phyloP scores from a whole-genome alignment of 2,797 vertebrate species.

The Mus caroli region DNA sequence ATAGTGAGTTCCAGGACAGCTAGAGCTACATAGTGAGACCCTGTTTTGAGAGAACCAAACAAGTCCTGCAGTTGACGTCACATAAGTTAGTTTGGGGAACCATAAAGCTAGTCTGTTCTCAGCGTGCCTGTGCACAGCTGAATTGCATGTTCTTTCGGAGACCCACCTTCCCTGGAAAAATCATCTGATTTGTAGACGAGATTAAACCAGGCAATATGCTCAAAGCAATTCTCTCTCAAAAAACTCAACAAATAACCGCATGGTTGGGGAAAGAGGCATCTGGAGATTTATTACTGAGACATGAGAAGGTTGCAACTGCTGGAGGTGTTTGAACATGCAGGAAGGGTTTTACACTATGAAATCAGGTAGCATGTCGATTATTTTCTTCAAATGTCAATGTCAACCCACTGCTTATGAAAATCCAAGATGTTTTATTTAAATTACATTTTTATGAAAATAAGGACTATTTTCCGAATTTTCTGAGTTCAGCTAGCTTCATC shows the following conservation, averaged over 20 bases:
- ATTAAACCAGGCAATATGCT: neutral
- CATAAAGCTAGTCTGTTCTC: neutral
- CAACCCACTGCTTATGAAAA: neutral
- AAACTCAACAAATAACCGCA: neutral
- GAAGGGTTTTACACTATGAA: neutral
- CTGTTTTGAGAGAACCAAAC: neutral
- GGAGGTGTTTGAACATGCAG: neutral
- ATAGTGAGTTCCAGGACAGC: neutral
- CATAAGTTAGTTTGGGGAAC: neutral
- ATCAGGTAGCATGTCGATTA: neutral
- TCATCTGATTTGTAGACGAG: neutral
- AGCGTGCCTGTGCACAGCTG: neutral
- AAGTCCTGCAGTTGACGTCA: neutral
- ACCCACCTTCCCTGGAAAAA: neutral
- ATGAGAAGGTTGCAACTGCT: neutral
- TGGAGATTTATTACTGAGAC: neutral
- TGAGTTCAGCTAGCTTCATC: neutral
- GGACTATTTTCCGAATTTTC: neutral
- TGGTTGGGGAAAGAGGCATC: neutral
- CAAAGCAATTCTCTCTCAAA: neutral
- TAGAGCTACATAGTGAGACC: neutral
- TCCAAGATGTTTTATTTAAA: neutral
- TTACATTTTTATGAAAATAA: neutral
- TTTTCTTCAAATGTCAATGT: neutral
- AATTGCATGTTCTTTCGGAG: neutral